phyloP scores from a whole-genome alignment of 2,888 invertebrate genomes.

The Zaprionus bogoriensis region DNA sequence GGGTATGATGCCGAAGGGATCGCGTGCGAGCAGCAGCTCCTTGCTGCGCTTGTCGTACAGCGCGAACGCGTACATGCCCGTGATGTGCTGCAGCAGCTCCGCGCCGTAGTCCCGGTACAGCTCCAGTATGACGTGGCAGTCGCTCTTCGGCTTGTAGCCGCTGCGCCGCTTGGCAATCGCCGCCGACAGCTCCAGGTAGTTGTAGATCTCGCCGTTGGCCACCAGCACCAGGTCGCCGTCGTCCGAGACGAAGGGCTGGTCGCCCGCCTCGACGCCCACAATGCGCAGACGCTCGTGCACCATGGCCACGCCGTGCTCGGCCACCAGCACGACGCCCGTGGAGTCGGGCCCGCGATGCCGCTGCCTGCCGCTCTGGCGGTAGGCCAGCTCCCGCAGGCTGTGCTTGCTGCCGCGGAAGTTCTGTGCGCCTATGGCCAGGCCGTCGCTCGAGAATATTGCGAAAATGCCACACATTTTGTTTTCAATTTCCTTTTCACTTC shows the following conservation, averaged over 20 bases:
- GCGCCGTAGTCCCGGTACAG: slow-evolving; percentile 79
- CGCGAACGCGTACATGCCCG: slow-evolving; percentile 82
- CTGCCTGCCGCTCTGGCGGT: slow-evolving; percentile 80
- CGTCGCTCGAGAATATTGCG: slow-evolving; percentile 80
- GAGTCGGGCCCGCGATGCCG: slow-evolving; percentile 82
- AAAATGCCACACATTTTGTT: slow-evolving; percentile 82
- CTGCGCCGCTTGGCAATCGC: slow-evolving; percentile 77
- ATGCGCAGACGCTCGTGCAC: slow-evolving; percentile 81
- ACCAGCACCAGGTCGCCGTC: slow-evolving; percentile 77
- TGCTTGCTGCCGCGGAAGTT: slow-evolving; percentile 64
- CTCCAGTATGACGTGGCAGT: slow-evolving; percentile 82
- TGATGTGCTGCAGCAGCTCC: slow-evolving; percentile 76
- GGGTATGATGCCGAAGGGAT: slow-evolving; percentile 83
- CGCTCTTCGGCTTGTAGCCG: slow-evolving; percentile 80
- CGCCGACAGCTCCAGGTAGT: slow-evolving; percentile 79
- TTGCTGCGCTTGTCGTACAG: slow-evolving; percentile 78
- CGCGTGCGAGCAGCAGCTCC: slow-evolving; percentile 79
- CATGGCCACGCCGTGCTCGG: slow-evolving; percentile 79
- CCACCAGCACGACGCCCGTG: slow-evolving; percentile 76
- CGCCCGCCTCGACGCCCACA: slow-evolving; percentile 79
- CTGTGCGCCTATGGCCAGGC: slow-evolving; percentile 65
- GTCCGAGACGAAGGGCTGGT: slow-evolving; percentile 80
- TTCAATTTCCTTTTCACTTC: no score
- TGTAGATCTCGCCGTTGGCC: slow-evolving; percentile 83
- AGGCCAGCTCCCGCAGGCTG: slow-evolving; percentile 79